Base-by-base conservation (phyloP, 2,888 invertebrate genomes). In the Criorhina ranunculi region DNA sequence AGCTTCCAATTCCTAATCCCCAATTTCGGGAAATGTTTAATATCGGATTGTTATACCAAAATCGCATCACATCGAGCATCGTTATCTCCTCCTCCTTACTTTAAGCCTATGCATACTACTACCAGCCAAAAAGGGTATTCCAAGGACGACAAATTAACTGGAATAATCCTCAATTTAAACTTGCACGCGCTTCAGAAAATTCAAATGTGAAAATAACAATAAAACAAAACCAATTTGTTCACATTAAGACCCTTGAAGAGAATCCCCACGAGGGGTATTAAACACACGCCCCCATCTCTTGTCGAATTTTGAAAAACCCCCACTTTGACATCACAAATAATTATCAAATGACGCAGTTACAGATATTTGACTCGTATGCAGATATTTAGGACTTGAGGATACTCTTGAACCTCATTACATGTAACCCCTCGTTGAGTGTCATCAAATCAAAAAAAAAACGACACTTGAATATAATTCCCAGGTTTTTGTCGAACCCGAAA, bases 121-220 rank as follows among this genome's bases (percentile, higher is more conserved):
- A 19, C 31, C 3, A 46, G 2, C 15, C 12, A 2, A 24, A 33
- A 37, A 59, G 59, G 59, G 37, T 72, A 31, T 64, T 29, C 44
- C 40, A 55, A 49, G 37, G 33, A 12, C 29, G 31, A 60, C 66
- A 76, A 76, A 76, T 76, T 76, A 67, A 76, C 67, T 76, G 66
- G 57, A 76, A 67, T 76, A 76, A 59, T 76, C 76, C 59, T 55
- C 51, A 59, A 76, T 67, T 67, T 51, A 49, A 67, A 67, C 59
- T 51, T 40, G 40, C 57, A 76, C 57, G 66, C 66, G 66, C 75
- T 55, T 35, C 57, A 11, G 35, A 11, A 35, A 57, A 46, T 57
- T 42, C 46, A 40, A 31, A 67, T 51, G 44, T 11, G 42, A 53
- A 64, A 64, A 57, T 57, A 57, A 59, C 59, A 76, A 59, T 33